Evolutionary conservation across 2,888 invertebrate genomes (phyloP).

Genomic region (Polyploca ridens): DNA sequence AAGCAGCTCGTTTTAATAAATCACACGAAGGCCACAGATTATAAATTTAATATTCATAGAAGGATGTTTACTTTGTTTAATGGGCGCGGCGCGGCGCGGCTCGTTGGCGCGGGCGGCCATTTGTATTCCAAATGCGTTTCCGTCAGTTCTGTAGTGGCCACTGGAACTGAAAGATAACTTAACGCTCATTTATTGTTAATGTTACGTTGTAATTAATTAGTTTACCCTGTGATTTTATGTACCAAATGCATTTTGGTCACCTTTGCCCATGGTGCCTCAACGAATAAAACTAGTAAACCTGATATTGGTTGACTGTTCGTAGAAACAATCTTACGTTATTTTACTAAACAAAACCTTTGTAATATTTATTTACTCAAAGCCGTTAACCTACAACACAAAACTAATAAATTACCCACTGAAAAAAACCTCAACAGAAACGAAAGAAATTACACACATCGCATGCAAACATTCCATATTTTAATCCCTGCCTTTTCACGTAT

Average conservation of each 20-base stretch:
- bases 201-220: not conserved
- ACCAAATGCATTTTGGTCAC: too few relatives aligned
- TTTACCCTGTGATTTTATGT: not conserved
- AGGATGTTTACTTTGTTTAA: slow-evolving; percentile 32
- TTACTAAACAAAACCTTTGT: too few relatives aligned
- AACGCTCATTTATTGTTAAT: not conserved
- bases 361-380: not conserved
- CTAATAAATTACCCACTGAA: not conserved
- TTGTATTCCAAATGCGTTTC: slow-evolving; percentile 25
- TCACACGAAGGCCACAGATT: slow-evolving; percentile 45
- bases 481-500: slow-evolving; percentile 18
- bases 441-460: slow-evolving; percentile 13
- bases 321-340: too few relatives aligned
- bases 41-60: slow-evolving; percentile 56
- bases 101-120: slow-evolving; percentile 20
- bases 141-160: slow-evolving; percentile 15
- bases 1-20: slow-evolving; percentile 41
- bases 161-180: slow-evolving; percentile 8
- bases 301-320: too few relatives aligned
- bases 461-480: slow-evolving; percentile 16
- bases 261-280: too few relatives aligned
- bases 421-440: not conserved
- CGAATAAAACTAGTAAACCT: too few relatives aligned
- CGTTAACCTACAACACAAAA: not conserved
- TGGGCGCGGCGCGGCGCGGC: slow-evolving; percentile 31